phyloP scores from a whole-genome alignment of 2,797 vertebrate species.

The Nyctalus aviator region DNA sequence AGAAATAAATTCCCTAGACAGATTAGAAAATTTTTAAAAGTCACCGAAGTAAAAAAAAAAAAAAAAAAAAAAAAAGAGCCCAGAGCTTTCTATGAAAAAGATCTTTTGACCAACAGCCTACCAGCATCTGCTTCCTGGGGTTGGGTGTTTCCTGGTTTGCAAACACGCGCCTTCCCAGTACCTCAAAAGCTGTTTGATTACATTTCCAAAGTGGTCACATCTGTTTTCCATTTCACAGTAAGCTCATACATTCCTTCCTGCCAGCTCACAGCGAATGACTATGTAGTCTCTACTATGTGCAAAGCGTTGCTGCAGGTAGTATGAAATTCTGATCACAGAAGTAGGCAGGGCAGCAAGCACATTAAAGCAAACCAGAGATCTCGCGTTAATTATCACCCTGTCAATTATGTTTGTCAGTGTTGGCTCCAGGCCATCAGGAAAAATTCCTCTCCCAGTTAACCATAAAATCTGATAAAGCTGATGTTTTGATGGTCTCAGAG shows the following conservation, averaged over 20 bases:
- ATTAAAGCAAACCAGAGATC: not conserved
- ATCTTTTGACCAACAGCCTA: constrained; percentile 29
- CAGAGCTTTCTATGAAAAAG: constrained; percentile 58
- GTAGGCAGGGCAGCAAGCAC: not conserved
- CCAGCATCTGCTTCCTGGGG: constrained; percentile 59
- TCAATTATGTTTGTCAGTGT: constrained; percentile 18
- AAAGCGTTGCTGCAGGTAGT: not conserved
- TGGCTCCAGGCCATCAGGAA: not conserved
- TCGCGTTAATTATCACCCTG: not conserved
- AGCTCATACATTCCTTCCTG: constrained; percentile 25
- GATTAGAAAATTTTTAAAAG: constrained; percentile 42
- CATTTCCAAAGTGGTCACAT: constrained; percentile 56
- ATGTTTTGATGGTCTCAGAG: not conserved
- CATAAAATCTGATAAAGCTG: constrained; percentile 15
- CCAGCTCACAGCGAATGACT: not conserved
- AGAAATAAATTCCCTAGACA: constrained; percentile 51
- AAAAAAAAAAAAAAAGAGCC: not conserved
- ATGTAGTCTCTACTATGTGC: not conserved
- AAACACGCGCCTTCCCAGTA: constrained; percentile 50
- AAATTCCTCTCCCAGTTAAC: constrained; percentile 36
- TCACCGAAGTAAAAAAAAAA: constrained; percentile 36
- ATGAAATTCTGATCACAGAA: not conserved
- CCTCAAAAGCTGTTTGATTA: constrained; percentile 43
- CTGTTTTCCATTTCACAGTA: constrained; percentile 53
- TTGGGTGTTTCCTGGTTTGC: constrained; percentile 62